Base-by-base conservation (phyloP, 2,797 vertebrate species). In the Oryzias dopingdopingensis region DNA sequence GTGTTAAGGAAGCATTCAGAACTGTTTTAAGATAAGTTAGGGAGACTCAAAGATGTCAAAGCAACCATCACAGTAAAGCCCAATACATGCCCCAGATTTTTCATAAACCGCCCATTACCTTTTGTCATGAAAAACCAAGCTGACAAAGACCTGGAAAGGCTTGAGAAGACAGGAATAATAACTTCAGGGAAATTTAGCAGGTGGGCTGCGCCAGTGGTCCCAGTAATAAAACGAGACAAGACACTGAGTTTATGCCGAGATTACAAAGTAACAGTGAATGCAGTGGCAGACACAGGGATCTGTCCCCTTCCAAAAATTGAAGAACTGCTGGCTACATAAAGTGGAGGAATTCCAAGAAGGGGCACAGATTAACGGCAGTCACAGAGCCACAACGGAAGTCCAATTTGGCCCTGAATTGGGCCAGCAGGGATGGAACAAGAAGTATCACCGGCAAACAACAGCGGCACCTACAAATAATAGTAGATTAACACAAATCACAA, bases 191-290 rank as follows among this genome's bases (percentile, higher is more conserved):
- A 56, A 24, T 56, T 32, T 16, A 13, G 26, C 4, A 43, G 20
- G 12, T 56, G 54, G 54, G 43, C 54, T 12, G 42, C 42, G 1
- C 53, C 42, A 22, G 20, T 37, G 8, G 54, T 46, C 1, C 43
- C 54, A 0, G 16, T 44, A 14, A 5, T 55, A n/a, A 44, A 56
- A 10, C 55, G 14, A 2, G 29, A 47, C n/a, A 26, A 43, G 0
- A 12, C 14, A 16, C 17, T 47, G 23, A 56, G 55, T 12, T 10
- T 47, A 0, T 56, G 26, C 18, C 24, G 54, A 2, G 54, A 56
- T 22, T 56, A 37, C 10, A 56, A 46, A 4, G 10, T 56, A 16
- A 37, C 54, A 3, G 26, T 56, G 3, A 56, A 56, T 26, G 37
- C 6, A 4, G 54, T 10, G 3, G 18, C 42, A 26, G 24, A 26